Evolutionary conservation across 2,113 vertebrate species (phyloP).

Genomic region (Phrynocephalus versicolor): DNA sequence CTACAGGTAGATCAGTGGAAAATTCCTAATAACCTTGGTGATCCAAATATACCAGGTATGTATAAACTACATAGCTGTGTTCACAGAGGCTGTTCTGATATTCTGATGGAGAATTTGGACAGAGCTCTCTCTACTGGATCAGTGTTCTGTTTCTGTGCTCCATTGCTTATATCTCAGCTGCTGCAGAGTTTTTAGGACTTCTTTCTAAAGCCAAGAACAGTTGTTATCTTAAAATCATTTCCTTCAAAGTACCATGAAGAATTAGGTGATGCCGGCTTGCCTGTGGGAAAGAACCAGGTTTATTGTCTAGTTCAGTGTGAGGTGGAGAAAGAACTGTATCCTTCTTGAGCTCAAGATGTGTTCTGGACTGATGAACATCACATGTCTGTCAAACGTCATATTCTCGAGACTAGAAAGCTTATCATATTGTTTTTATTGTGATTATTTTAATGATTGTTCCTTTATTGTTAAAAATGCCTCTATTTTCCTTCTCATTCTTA

Average conservation of each 20-base stretch:
- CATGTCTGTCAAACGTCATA: background rate
- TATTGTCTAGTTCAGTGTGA: background rate
- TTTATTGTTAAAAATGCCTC: constrained; percentile 23
- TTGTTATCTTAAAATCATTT: background rate
- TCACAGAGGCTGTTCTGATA: background rate
- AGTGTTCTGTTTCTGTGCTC: constrained; percentile 3
- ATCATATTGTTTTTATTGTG: no score
- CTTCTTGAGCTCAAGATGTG: background rate
- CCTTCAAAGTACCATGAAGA: background rate
- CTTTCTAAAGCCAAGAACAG: background rate
- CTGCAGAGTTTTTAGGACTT: background rate
- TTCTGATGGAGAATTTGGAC: background rate
- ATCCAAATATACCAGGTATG: constrained; percentile 88
- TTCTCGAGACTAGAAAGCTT: background rate
- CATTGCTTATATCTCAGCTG: background rate
- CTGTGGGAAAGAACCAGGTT: background rate
- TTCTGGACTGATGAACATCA: background rate
- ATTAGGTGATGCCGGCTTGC: background rate
- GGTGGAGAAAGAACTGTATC: background rate
- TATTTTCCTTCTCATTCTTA: constrained; percentile 14
- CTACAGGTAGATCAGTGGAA: constrained; percentile 92
- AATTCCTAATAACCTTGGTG: constrained; percentile 85
- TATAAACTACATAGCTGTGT: rapidly evolving
- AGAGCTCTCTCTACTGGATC: background rate
- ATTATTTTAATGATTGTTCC: no score